These are phyloP conservation scores for Acanthococcus lagerstroemiae DNA, from an alignment of 2,888 invertebrate species.

Conservation along the genomic window DNA sequence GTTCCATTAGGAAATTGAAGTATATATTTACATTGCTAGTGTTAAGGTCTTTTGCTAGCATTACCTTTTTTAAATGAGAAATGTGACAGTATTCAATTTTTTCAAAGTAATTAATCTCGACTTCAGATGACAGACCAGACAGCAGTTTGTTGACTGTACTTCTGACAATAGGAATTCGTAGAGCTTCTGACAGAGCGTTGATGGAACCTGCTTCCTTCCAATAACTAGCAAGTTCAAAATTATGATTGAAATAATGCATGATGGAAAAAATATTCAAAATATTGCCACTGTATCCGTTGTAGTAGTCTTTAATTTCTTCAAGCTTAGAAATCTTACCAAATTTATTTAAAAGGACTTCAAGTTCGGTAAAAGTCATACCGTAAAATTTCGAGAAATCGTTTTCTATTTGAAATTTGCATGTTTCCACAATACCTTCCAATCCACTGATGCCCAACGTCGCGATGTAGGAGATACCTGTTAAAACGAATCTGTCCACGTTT, in stretches of 20 bases:
- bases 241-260: background rate
- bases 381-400: background rate
- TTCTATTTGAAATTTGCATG: background rate
- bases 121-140: background rate
- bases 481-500: background rate
- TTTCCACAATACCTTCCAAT: background rate
- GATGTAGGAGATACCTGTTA: background rate
- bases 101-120: background rate
- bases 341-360: background rate
- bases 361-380: background rate
- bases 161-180: background rate
- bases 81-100: background rate
- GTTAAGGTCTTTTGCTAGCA: background rate
- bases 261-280: background rate
- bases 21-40: background rate
- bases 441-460: background rate
- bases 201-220: background rate
- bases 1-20: background rate
- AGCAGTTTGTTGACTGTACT: background rate
- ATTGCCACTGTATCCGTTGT: background rate
- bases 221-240: background rate
- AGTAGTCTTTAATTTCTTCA: background rate
- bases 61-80: background rate
- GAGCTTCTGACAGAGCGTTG: background rate
- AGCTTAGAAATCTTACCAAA: background rate